These are phyloP conservation scores for Cheilosia grossa DNA, from an alignment of 2,888 invertebrate species.

Conservation along the genomic window DNA sequence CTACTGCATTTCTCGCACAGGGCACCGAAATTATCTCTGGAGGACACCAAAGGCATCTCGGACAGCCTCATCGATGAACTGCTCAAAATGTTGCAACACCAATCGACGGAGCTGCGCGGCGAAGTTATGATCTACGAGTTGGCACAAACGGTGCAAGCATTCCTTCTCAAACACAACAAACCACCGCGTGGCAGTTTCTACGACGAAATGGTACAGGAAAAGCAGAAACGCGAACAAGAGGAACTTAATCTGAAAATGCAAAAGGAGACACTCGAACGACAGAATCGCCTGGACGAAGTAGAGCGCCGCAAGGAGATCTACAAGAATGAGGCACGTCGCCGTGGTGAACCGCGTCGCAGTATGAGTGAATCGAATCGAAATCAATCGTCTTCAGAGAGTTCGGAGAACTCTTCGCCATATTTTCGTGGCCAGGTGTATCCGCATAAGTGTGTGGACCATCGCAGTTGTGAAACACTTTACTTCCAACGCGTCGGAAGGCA, in stretches of 20 bases:
- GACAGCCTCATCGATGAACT: constrained; percentile 87
- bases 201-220: constrained; percentile 93
- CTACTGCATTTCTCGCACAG: constrained; percentile 82
- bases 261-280: constrained; percentile 88
- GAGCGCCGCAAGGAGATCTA: constrained; percentile 91
- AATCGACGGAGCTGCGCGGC: constrained; percentile 86
- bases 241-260: constrained; percentile 86
- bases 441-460: constrained; percentile 84
- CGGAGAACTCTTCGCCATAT: constrained; percentile 84
- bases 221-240: constrained; percentile 87
- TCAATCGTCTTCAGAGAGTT: constrained; percentile 85
- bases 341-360: constrained; percentile 84
- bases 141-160: constrained; percentile 90
- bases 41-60: constrained; percentile 92
- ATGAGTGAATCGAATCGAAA: constrained; percentile 84
- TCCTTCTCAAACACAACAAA: constrained; percentile 91
- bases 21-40: constrained; percentile 88
- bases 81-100: constrained; percentile 85
- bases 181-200: constrained; percentile 93
- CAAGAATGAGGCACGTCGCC: constrained; percentile 86
- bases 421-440: constrained; percentile 80
- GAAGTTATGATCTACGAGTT: constrained; percentile 95
- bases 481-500: constrained; percentile 86
- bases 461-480: constrained; percentile 84
- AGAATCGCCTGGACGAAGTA: constrained; percentile 90